Evolutionary conservation across 2,888 invertebrate species (phyloP).

Genomic region (Meloe dianella): DNA sequence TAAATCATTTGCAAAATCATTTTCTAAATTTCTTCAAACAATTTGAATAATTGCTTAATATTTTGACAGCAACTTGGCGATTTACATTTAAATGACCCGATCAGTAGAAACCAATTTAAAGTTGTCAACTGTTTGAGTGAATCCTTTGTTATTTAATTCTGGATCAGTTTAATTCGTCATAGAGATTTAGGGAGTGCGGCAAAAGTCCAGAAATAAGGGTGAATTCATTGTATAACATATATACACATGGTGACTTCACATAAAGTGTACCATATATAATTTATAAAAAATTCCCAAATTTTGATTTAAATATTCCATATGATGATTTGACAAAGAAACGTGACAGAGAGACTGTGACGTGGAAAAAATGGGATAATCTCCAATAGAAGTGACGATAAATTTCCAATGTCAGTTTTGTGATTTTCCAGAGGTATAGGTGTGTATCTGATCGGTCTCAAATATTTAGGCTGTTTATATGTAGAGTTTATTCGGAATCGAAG

Average conservation of each 20-base stretch:
- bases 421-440: conserved; percentile 43
- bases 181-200: conserved; percentile 42
- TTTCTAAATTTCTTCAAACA: conserved; percentile 20
- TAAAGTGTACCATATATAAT: conserved; percentile 38
- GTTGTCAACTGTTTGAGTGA: conserved; percentile 61
- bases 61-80: conserved; percentile 60
- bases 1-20: background rate
- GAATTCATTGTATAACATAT: conserved; percentile 23
- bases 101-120: conserved; percentile 61
- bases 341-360: background rate
- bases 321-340: background rate
- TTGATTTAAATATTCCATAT: background rate
- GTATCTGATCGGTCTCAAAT: conserved; percentile 46
- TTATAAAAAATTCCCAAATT: background rate
- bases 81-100: conserved; percentile 60
- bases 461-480: conserved; percentile 48
- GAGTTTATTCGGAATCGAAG: conserved; percentile 40
- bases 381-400: conserved; percentile 6
- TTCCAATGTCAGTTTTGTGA: conserved; percentile 2
- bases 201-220: conserved; percentile 23
- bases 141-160: conserved; percentile 60
- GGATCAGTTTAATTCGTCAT: conserved; percentile 54
- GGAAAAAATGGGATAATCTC: background rate
- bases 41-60: conserved; percentile 59
- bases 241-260: conserved; percentile 53